Evolutionary conservation across 1,140 invertebrate species (phyloP), one percentile per base, ranked within the genome.

Genomic region (Phymastichus coffea): DNA sequence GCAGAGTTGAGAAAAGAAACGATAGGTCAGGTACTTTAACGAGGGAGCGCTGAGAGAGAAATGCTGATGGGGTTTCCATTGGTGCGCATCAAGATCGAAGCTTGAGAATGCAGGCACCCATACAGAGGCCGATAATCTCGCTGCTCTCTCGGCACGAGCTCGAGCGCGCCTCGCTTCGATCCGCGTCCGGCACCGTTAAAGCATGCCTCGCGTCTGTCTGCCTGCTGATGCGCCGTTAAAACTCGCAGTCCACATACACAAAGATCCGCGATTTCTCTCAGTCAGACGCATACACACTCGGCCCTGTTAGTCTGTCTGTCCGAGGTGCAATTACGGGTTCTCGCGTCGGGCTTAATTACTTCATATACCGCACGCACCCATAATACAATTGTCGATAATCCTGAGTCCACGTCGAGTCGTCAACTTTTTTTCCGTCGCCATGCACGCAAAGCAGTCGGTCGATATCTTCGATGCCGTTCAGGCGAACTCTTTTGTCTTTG

Each of bases 301-400:
- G n/a, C 7, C n/a, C 7, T 7, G 20, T 22, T 25, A 14, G 20
- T 10, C 20, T 44, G 41, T n/a, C n/a, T n/a, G n/a, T n/a, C n/a
- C n/a, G n/a, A n/a, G n/a, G n/a, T n/a, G 25, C 44, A 19, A 47
- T 47, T 47, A 25, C 43, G 4, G 14, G 2, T 48, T 4, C 6
- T 57, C 15, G 14, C 40, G 40, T 30, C n/a, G n/a, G 52, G 9
- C 17, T 28, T 26, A 54, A 43, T 54, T 41, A 25, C 51, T 54
- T 19, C 40, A 30, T 52, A 40, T 28, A 10, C 33, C 25, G 8
- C 20, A 25, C 12, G 20, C 30, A 30, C 7, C 12, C 17, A 9
- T 33, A 19, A 28, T 33, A 23, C 9, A 14, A 19, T 17, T 6
- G 28, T 9, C 17, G 15, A 33, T 30, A 44, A 44, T n/a, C n/a